Evolutionary conservation across 2,888 invertebrate species (phyloP).

Genomic region (Sinotaia quadrata): DNA sequence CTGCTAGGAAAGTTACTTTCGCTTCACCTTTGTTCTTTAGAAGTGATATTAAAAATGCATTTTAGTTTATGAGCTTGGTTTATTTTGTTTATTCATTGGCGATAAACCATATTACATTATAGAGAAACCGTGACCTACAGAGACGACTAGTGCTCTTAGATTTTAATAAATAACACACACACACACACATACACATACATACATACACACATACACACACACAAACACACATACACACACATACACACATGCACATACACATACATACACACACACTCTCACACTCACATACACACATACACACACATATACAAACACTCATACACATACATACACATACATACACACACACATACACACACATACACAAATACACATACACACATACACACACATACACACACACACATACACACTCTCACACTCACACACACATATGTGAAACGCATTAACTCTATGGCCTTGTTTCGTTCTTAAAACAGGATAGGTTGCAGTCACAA

Average conservation of each 20-base stretch:
- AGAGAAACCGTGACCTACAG: not conserved
- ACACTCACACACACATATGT: not conserved
- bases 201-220: conserved; percentile 12
- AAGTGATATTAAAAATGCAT: too few species aligned
- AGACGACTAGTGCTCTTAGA: not conserved
- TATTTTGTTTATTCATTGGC: too few species aligned
- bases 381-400: not conserved
- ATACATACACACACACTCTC: not conserved
- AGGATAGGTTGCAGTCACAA: too few species aligned
- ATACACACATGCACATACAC: not conserved
- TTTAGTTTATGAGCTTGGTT: too few species aligned
- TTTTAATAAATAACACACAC: not conserved
- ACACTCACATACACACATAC: too few species aligned
- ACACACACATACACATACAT: not conserved
- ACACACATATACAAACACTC: conserved; percentile 13
- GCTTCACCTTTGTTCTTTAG: too few species aligned
- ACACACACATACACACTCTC: not conserved
- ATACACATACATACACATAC: conserved; percentile 11
- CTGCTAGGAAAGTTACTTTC: too few species aligned
- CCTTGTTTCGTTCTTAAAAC: too few species aligned
- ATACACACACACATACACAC: conserved; percentile 18
- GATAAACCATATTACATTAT: not conserved
- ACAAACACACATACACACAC: too few species aligned
- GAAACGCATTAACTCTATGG: too few species aligned
- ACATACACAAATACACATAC: conserved; percentile 18